These are phyloP conservation scores for Dicycla oo DNA, from an alignment of 2,888 invertebrate species.

Conservation along the genomic window DNA sequence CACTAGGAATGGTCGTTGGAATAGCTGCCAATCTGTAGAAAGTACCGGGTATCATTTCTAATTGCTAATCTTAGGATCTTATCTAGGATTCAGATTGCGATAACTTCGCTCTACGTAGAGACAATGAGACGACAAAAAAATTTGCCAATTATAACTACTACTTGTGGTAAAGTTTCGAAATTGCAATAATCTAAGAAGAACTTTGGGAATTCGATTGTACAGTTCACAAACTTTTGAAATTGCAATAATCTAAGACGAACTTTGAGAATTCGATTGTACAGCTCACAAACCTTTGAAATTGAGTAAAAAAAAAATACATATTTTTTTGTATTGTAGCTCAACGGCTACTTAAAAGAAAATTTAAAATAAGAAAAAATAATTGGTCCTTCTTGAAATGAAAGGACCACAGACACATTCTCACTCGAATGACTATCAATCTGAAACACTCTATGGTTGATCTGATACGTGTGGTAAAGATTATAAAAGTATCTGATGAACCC, in stretches of 20 bases:
- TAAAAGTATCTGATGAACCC: too few relatives aligned
- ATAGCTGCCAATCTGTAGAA: constrained; percentile 55
- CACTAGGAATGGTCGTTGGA: constrained; percentile 52
- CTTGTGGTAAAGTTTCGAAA: constrained; percentile 12
- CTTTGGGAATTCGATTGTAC: not conserved
- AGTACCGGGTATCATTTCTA: constrained; percentile 58
- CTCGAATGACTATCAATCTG: too few relatives aligned
- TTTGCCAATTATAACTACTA: constrained; percentile 20
- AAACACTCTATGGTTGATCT: too few relatives aligned
- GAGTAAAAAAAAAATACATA: too few relatives aligned
- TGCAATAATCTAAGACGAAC: not conserved
- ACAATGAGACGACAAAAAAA: constrained; percentile 48
- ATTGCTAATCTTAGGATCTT: constrained; percentile 51
- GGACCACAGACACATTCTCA: too few relatives aligned
- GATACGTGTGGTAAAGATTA: too few relatives aligned
- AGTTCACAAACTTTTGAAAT: not conserved
- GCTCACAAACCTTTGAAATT: not conserved
- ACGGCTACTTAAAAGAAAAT: too few relatives aligned
- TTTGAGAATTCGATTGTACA: not conserved
- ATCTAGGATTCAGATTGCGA: constrained; percentile 51
- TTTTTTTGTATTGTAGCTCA: too few relatives aligned
- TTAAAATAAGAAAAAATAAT: too few relatives aligned
- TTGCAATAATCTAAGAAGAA: not conserved
- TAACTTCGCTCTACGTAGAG: constrained; percentile 25
- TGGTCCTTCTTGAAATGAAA: too few relatives aligned